Percentiles rank a stretch among this genome's conserved stretches.
These are phyloP conservation scores for Dunckerocampus dactyliophorus DNA, from an alignment of 2,113 vertebrate genomes.

Conservation along the genomic window DNA sequence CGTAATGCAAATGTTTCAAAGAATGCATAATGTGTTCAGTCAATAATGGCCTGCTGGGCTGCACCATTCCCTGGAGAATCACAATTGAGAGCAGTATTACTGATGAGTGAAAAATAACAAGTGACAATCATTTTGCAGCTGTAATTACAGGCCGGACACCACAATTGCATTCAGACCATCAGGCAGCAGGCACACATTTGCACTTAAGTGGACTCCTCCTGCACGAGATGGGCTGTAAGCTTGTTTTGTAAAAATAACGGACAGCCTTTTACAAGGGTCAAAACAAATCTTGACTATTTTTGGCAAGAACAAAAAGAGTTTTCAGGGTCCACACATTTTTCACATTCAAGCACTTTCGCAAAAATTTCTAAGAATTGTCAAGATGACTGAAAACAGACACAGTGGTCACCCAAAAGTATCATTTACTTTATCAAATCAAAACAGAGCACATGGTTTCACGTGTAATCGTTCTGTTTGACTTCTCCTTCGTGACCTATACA, in stretches of 20 bases:
- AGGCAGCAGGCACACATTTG: constrained; percentile 41
- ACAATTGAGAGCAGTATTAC: constrained; percentile 63
- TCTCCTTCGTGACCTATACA: too few relatives aligned
- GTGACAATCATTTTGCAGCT: constrained; percentile 59
- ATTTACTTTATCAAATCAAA: background rate
- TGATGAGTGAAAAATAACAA: constrained; percentile 64
- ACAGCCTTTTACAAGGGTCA: background rate
- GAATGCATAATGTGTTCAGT: constrained; percentile 39
- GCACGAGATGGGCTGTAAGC: constrained; percentile 19
- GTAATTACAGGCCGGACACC: constrained; percentile 65
- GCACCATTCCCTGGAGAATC: constrained; percentile 55
- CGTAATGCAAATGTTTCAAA: constrained; percentile 49
- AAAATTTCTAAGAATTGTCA: background rate
- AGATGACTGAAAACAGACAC: background rate
- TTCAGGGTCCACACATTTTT: background rate
- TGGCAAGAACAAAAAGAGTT: background rate
- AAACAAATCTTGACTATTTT: background rate
- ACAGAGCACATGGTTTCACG: too few relatives aligned
- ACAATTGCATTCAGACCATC: constrained; percentile 46
- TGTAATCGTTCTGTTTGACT: too few relatives aligned
- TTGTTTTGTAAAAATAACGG: constrained; percentile 9
- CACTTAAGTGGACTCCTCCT: constrained; percentile 49
- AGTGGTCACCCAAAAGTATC: background rate
- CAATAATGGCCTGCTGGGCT: constrained; percentile 62
- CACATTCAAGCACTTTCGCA: background rate